Conservation (phyloP, 2,113 vertebrate species). For the Dicentrarchus labrax region DNA sequence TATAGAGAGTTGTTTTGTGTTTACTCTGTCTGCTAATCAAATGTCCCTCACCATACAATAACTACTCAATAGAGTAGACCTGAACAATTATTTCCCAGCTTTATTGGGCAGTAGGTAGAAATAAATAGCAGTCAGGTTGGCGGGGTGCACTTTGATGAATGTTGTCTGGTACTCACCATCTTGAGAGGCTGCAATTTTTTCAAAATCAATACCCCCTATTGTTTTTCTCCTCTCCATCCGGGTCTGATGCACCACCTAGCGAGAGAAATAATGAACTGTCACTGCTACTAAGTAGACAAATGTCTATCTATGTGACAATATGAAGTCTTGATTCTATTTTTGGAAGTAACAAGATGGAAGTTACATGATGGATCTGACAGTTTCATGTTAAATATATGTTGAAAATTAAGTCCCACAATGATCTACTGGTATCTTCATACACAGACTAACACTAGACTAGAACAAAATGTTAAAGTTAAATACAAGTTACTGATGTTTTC, state of each 20-base stretch:
- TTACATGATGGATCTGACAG: neutral
- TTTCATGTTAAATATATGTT: neutral
- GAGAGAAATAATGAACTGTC: slow-evolving; percentile 29
- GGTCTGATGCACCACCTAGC: slow-evolving; percentile 62
- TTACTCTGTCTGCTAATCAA: neutral
- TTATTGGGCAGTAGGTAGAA: neutral
- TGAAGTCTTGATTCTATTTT: neutral
- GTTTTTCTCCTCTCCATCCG: slow-evolving; percentile 72
- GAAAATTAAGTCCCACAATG: neutral
- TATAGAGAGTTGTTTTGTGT: neutral
- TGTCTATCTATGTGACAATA: neutral
- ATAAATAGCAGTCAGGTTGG: neutral
- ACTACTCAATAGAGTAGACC: neutral
- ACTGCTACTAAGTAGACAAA: neutral
- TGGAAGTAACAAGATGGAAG: neutral
- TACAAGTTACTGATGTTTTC: neutral
- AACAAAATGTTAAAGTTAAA: neutral
- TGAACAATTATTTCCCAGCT: neutral
- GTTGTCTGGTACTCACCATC: slow-evolving; percentile 67
- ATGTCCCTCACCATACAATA: neutral
- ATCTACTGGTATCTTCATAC: neutral
- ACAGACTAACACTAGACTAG: neutral
- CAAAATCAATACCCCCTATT: slow-evolving; percentile 73
- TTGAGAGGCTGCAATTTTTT: slow-evolving; percentile 55
- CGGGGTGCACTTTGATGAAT: neutral